Evolutionary conservation across 2,888 invertebrate species (phyloP), one percentile per base, ranked within the genome.

Genomic region (Pedicia rivosa): DNA sequence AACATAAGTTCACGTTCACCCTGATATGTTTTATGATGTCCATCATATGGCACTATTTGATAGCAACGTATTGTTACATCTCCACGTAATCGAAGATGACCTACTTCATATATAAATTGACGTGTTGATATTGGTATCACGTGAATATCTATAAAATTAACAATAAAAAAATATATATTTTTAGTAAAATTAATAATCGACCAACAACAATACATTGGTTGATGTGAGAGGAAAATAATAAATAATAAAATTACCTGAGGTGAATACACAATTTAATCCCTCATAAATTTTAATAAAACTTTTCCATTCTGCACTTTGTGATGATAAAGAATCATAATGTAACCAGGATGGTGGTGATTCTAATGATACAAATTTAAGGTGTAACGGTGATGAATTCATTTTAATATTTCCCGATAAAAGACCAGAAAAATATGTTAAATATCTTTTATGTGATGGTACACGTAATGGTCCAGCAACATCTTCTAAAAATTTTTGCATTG

Each of bases 51-150:
- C 2, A 63, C 62, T 4, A 83, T 70, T 50, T 86, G 77, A 67
- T 88, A 91, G 57, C 90, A 90, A 59, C 90, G 88, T 51, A 92
- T 74, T 42, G 91, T 68, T 46, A 92, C 80, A 63, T 92, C 92
- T 10, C 92, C 91, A 36, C 88, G 71, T 12, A 92, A 44, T 30
- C 47, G 45, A 26, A 50, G 42, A 40, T 46, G 45, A 29, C 49
- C 81, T 44, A 78, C 67, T 71, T 72, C 42, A 78, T 74, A 41
- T 8, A 78, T 74, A 51, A 80, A 76, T 52, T 75, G 74, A 34
- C 72, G 42, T n/a, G 50, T 50, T 40, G 50, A 47, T 35, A 51
- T 49, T 36, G 50, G 49, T 45, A 50, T 48, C 40, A 48, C 49
- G 41, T 50, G 50, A 45, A 49, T 48, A 41, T 51, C 50, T 51